Evolutionary conservation across 2,888 invertebrate genomes (phyloP).

Genomic region (Stramonita haemastoma): DNA sequence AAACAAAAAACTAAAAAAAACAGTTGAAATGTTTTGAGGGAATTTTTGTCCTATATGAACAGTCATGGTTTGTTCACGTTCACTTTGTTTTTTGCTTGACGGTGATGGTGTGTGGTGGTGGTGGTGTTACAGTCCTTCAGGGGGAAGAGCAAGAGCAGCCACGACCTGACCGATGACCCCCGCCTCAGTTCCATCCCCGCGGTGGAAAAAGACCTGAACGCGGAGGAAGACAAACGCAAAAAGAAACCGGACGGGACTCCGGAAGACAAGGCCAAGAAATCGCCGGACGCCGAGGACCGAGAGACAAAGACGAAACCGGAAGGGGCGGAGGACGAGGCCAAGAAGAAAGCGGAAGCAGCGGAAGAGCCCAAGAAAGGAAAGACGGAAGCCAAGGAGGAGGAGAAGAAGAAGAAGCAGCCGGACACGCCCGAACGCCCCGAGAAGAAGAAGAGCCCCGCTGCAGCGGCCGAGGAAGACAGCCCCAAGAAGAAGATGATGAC

Average conservation of each 20-base stretch:
- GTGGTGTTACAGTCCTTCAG: conserved; percentile 74
- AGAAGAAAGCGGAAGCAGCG: conserved; percentile 47
- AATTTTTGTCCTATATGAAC: too few relatives aligned
- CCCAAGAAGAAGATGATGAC: neutral
- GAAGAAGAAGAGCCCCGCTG: conserved; percentile 56
- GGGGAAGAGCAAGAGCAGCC: conserved; percentile 94
- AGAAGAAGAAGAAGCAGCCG: neutral
- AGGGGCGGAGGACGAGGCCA: conserved; percentile 43
- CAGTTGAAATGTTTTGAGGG: too few relatives aligned
- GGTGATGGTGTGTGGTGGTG: too few relatives aligned
- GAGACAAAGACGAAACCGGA: neutral
- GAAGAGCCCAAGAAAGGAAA: conserved; percentile 25
- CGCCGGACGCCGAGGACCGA: neutral
- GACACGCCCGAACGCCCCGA: conserved; percentile 40
- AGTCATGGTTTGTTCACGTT: too few relatives aligned
- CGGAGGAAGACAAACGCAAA: conserved; percentile 71
- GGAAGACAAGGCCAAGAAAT: conserved; percentile 34
- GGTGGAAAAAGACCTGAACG: conserved; percentile 55
- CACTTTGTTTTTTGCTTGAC: too few relatives aligned
- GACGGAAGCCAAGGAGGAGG: conserved; percentile 2
- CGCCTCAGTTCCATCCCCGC: conserved; percentile 86
- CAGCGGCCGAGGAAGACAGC: neutral
- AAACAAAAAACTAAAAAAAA: too few relatives aligned
- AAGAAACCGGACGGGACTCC: conserved; percentile 72
- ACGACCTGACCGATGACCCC: conserved; percentile 94